Evolutionary conservation across 2,888 invertebrate genomes (phyloP).

Genomic region (Cantharis nigra): DNA sequence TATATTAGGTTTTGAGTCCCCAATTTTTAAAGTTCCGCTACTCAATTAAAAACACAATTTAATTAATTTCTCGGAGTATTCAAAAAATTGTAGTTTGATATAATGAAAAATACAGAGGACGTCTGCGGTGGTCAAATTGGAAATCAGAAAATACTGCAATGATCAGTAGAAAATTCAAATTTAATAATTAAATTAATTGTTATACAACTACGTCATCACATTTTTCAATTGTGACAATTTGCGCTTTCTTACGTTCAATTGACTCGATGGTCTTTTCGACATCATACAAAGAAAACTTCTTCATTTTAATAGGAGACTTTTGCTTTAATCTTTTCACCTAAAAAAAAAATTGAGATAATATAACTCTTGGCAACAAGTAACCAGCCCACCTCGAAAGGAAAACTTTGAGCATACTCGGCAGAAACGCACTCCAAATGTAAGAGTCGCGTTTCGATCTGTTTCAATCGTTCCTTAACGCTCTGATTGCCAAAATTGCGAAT

Average conservation of each 20-base stretch:
- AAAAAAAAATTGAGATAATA: not conserved
- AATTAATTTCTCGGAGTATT: too few species aligned
- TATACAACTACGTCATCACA: not conserved
- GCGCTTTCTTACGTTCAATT: not conserved
- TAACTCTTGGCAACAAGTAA: not conserved
- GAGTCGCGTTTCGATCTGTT: conserved; percentile 75
- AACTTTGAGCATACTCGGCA: conserved; percentile 78
- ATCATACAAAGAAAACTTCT: not conserved
- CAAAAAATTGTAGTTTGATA: too few species aligned
- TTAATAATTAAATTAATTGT: not conserved
- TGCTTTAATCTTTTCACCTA: not conserved
- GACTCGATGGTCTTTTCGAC: not conserved
- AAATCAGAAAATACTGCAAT: too few species aligned
- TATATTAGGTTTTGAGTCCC: too few species aligned
- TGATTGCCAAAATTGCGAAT: conserved; percentile 60
- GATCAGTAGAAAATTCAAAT: too few species aligned
- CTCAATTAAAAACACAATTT: too few species aligned
- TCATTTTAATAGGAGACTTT: not conserved
- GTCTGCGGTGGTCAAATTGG: too few species aligned
- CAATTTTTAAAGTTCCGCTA: too few species aligned
- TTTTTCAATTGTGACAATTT: not conserved
- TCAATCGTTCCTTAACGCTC: conserved; percentile 71
- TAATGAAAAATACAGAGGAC: too few species aligned
- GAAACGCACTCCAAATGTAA: conserved; percentile 75
- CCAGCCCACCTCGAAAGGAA: conserved; percentile 4